Evolutionary conservation across 2,113 vertebrate species (phyloP), one percentile per base, ranked within the genome.

Genomic region (Atrichornis clamosus): DNA sequence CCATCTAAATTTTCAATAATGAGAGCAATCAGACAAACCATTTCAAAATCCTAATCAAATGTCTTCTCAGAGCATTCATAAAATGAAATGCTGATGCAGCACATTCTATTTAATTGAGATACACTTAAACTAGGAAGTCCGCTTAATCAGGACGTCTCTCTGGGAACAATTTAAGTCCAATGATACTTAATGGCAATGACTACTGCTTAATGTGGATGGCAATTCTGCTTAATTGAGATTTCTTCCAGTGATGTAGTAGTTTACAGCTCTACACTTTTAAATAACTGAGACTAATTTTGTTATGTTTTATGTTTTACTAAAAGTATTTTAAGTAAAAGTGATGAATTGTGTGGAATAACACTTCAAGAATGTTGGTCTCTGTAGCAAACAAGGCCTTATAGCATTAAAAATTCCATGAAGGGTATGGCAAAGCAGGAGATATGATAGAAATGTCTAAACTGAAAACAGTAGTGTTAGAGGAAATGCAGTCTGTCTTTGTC

Each of bases 141-240:
- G 20, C 85, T 96, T 95, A 94, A 97, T 96, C 96, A 93, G 96
- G 92, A 81, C 9, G 23, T 83, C 94, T 96, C 93, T 91, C 82
- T 77, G 95, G 96, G 93, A 96, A 96, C 95, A 93, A 94, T 96
- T 96, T 96, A 96, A 88, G 88, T 93, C 95, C 96, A 93, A 93
- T 95, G 96, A 96, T 94, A 94, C 93, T 96, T 96, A 97, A 95
- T 95, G 96, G 85, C 95, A 96, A 96, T 95, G 95, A 96, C 95
- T 95, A 95, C 92, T 96, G 85, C 85, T 93, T 97, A 96, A 96
- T 96, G 92, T 93, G 79, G 85, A 96, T 96, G 76, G 96, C 81
- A 96, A 93, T 97, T 96, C 93, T 93, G 79, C 85, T 96, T 96
- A 96, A 96, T 95, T 96, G 88, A 96, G 88, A 93, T 94, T 87